These are phyloP conservation scores for Oceanites oceanicus DNA, from an alignment of 2,113 vertebrate genomes.

Conservation along the genomic window DNA sequence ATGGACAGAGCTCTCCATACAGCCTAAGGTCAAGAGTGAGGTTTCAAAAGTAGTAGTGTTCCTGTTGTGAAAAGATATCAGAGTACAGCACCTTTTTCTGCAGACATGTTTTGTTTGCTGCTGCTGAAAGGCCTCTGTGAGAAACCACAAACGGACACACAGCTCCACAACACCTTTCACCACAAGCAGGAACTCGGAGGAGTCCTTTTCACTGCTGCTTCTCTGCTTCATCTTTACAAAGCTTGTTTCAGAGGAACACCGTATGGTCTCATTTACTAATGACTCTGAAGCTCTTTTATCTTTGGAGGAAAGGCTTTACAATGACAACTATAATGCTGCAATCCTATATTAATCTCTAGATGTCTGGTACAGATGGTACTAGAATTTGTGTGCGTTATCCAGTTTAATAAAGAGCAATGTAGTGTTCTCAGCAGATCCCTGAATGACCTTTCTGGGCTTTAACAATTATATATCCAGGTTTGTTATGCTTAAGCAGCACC, in stretches of 20 bases:
- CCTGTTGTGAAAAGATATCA: not conserved
- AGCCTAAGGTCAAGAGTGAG: not conserved
- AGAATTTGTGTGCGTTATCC: not conserved
- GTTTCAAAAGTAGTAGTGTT: not conserved
- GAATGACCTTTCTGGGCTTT: not conserved
- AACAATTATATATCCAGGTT: not conserved
- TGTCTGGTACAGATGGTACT: not conserved
- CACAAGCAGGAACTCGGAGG: not conserved
- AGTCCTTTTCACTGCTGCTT: not conserved
- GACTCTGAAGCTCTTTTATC: not conserved
- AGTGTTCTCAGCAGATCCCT: not conserved
- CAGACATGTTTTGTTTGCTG: not conserved
- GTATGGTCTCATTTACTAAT: not conserved
- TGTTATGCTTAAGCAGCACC: not conserved
- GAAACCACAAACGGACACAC: not conserved
- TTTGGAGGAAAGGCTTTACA: conserved; percentile 2
- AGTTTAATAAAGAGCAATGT: not conserved
- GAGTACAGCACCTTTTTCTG: not conserved
- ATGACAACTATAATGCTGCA: not conserved
- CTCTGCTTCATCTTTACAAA: not conserved
- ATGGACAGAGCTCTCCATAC: not conserved
- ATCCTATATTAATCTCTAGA: conserved; percentile 5
- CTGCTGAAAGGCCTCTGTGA: not conserved
- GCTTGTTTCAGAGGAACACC: not conserved
- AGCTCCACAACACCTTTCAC: not conserved